Conservation (phyloP, 1,140 invertebrate species). For the Drosophila sturtevanti region DNA sequence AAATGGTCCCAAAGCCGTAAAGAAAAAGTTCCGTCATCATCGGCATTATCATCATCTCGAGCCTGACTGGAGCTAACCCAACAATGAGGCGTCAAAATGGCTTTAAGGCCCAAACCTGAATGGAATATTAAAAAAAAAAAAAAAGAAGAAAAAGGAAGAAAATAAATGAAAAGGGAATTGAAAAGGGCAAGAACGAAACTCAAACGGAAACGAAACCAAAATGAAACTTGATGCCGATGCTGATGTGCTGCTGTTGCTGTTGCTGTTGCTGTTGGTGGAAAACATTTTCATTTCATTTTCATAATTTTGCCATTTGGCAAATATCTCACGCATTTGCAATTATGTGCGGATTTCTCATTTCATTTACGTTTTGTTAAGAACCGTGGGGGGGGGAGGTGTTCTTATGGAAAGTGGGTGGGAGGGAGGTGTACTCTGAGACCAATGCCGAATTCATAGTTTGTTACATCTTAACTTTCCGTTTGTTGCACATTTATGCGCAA, state of each 20-base stretch:
- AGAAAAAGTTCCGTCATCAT: conserved; percentile 9
- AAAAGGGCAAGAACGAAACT: neutral
- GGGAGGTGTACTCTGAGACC: conserved; percentile 28
- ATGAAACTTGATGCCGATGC: conserved; percentile 4
- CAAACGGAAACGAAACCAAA: conserved; percentile 14
- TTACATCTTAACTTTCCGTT: conserved; percentile 50
- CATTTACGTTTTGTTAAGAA: conserved; percentile 52
- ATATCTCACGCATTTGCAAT: conserved; percentile 79
- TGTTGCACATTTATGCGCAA: conserved; percentile 74
- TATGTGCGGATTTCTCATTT: conserved; percentile 77
- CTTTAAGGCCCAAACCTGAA: conserved; percentile 36
- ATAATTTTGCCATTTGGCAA: conserved; percentile 76
- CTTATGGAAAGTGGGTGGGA: conserved; percentile 22
- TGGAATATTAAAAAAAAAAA: conserved; percentile 56
- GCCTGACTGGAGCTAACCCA: conserved; percentile 20
- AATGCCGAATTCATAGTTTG: conserved; percentile 45
- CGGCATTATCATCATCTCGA: conserved; percentile 28
- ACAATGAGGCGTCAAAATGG: conserved; percentile 59
- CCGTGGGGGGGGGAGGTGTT: too few species aligned
- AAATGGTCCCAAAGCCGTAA: neutral
- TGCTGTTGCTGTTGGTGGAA: neutral
- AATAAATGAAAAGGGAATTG: neutral
- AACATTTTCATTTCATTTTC: conserved; percentile 69
- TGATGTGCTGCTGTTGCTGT: neutral
- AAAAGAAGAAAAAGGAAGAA: too few species aligned